These are phyloP conservation scores for Aplodontia rufa DNA, from an alignment of 2,113 vertebrate species.

Conservation along the genomic window DNA sequence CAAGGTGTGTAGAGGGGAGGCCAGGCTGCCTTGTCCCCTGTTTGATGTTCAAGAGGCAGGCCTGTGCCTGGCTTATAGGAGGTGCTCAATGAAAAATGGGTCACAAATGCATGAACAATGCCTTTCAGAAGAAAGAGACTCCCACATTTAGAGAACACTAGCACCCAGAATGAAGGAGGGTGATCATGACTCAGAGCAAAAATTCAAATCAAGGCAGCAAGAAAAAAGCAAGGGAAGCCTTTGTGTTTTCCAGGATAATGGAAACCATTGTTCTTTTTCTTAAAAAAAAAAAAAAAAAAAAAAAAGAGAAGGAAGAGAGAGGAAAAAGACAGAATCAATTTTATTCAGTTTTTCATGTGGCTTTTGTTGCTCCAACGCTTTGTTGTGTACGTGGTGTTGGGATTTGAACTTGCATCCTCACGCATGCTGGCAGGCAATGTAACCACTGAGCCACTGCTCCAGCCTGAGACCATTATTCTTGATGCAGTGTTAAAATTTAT, in stretches of 20 bases:
- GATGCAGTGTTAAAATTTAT: constrained; percentile 9
- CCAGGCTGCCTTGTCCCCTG: neutral
- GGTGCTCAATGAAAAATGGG: neutral
- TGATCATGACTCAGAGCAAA: neutral
- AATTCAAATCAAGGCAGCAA: neutral
- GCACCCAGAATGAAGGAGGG: neutral
- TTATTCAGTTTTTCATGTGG: no score
- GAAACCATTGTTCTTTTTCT: neutral
- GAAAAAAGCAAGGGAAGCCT: constrained; percentile 17
- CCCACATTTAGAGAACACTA: neutral
- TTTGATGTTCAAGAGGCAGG: neutral
- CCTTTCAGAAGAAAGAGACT: neutral
- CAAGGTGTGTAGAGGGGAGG: neutral
- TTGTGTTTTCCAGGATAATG: neutral
- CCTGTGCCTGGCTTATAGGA: neutral
- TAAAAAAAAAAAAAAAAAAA: no score
- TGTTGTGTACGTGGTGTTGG: no score
- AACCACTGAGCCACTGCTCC: no score
- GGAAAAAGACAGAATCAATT: no score
- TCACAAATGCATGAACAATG: neutral
- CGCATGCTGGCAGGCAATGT: no score
- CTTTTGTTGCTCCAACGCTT: no score
- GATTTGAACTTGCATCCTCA: no score
- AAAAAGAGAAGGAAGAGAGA: no score
- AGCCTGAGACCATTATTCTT: constrained; percentile 1